Base-by-base conservation (phyloP, 2,113 vertebrate genomes). In the Lichenostomus cassidix region DNA sequence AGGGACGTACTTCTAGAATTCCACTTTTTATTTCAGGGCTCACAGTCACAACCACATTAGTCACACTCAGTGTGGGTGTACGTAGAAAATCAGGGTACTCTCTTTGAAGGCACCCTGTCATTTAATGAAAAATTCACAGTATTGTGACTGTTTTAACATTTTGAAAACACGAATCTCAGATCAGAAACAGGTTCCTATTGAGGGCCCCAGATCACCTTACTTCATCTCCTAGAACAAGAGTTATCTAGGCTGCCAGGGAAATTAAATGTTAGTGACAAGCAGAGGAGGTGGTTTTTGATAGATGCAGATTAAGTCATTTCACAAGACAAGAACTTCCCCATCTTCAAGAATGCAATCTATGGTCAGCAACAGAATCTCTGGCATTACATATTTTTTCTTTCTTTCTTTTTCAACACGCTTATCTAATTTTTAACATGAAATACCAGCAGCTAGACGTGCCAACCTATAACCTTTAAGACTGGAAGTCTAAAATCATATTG, bases 41-140 rank as follows among this genome's bases (percentile, higher is more conserved):
- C 63, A 58, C 69, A 92, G 82, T 93, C 69, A 83, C 87, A 94
- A 84, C 74, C 74, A 58, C 29, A 73, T 88, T 85, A 95, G 79
- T 93, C 91, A 92, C 4, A 6, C 68, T 60, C 44, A 21, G 49
- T 53, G 83, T 86, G 86, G 93, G 91, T 1, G 22, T 60, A 46
- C 33, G 41, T 46, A 67, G 70, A 77, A 95, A 80, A 65, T 29
- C 90, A 69, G 11, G 92, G 58, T 73, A 80, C 46, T 73, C 70
- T 68, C 79, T 73, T 44, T 83, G 86, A 90, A 80, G 41, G 59
- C 42, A 90, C 24, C 35, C 33, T 86, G 60, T 67, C 71, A 93
- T 86, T 92, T 92, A 93, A 86, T n/a, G 29, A 70, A 90, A 90
- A 37, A 49, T 60, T 95, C 77, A 46, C 50, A 68, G 73, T 75